Evolutionary conservation across 2,113 vertebrate genomes (phyloP), one percentile per base, ranked within the genome.

Genomic region (Actenoides hombroni): DNA sequence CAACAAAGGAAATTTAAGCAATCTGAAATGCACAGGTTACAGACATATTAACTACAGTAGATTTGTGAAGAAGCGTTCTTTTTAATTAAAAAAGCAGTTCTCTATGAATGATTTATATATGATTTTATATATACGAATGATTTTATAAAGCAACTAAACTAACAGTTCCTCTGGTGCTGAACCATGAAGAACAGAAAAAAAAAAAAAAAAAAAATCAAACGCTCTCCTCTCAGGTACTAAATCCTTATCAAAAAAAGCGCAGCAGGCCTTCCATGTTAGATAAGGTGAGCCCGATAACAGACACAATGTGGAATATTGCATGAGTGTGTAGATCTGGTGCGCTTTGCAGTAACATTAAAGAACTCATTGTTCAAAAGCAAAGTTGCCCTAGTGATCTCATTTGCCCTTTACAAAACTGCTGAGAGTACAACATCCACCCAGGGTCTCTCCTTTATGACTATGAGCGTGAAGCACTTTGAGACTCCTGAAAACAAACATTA

Each of bases 381-480:
- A 87, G 74, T 65, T 92, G 86, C 60, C 88, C 93, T 78, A 64
- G 35, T 90, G 60, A 78, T 92, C 82, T 73, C 65, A 61, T 84
- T 77, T 94, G 83, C 69, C 73, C 78, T 77, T 44, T 83, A 49
- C 82, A 77, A 77, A 96, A 87, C 78, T 84, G 88, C 93, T 84
- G 64, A 67, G 40, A 35, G 29, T 46, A 33, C 44, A 87, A 84
- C 20, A 64, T 64, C 14, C 39, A 74, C 10, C 37, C 42, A 42
- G 42, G 9, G 8, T 14, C 42, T 60, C 46, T 15, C 59, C 25
- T 67, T 86, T 78, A 56, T 71, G 46, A 48, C 54, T 46, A 25
- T 4, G 28, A 92, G 44, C 6, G 0, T 51, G 60, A 94, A 92
- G 75, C 31, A 79, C 51, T 83, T 70, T 39, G 46, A 46, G 23